Conservation (phyloP, 2,797 vertebrate genomes). For the Peromyscus nudipes region DNA sequence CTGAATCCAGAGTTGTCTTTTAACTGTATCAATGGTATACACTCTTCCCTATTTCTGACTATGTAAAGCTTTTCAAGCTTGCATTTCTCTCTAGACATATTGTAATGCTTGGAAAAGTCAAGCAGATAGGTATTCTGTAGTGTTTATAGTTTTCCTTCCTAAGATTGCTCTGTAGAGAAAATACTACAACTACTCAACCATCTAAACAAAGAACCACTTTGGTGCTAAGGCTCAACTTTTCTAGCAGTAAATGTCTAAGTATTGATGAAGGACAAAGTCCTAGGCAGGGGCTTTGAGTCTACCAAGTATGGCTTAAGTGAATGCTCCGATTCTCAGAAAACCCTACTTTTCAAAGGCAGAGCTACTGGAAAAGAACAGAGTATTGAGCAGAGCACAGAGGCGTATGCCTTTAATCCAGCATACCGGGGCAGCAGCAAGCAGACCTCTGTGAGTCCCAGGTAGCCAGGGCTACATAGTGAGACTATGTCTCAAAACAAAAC, state of each 20-base stretch:
- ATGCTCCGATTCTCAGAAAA: too few species aligned
- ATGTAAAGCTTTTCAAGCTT: slow-evolving; percentile 44
- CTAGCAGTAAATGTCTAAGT: background rate
- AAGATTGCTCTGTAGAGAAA: background rate
- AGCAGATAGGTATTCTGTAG: background rate
- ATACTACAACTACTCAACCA: background rate
- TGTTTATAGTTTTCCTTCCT: background rate
- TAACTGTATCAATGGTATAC: background rate
- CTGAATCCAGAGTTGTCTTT: background rate
- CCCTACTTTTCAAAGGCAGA: too few species aligned
- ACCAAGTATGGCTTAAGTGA: background rate
- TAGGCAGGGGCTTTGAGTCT: background rate
- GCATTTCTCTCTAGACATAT: background rate
- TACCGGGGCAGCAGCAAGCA: too few species aligned
- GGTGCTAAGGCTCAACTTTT: background rate
- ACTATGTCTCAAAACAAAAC: background rate
- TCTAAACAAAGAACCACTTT: background rate
- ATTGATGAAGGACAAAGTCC: background rate
- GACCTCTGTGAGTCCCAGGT: too few species aligned
- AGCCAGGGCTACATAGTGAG: background rate
- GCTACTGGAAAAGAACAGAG: too few species aligned
- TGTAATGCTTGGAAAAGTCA: background rate
- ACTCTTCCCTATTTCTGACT: slow-evolving; percentile 38
- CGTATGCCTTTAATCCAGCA: too few species aligned
- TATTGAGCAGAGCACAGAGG: too few species aligned